phyloP scores from a whole-genome alignment of 2,113 vertebrate genomes.

The Cathartes aura region DNA sequence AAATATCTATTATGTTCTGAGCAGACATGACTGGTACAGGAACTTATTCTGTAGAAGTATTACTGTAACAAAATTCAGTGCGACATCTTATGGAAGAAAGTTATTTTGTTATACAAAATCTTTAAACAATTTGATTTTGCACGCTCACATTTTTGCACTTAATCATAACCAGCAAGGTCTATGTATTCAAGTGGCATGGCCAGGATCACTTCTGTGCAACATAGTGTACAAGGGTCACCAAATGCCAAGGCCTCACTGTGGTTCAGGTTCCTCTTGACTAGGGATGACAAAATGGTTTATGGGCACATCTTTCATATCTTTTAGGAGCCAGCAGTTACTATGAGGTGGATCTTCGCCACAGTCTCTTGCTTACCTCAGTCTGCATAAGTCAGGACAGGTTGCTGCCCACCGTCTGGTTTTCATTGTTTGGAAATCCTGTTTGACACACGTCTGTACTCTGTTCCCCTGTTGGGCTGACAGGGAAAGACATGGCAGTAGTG shows the following conservation, averaged over 20 bases:
- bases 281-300: neutral
- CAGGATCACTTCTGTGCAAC: neutral
- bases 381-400: neutral
- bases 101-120: neutral
- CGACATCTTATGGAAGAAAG: neutral
- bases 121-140: neutral
- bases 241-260: neutral
- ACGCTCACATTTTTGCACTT: neutral
- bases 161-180: neutral
- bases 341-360: neutral
- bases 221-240: neutral
- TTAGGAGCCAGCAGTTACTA: neutral
- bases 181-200: neutral
- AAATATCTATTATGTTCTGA: neutral
- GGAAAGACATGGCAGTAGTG: neutral
- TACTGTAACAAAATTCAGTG: neutral
- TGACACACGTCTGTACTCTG: neutral
- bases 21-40: neutral
- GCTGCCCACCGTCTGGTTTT: neutral
- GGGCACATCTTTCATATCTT: neutral
- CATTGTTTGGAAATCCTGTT: neutral
- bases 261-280: neutral
- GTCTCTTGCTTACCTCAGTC: neutral
- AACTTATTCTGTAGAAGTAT: neutral
- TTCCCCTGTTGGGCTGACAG: neutral